phyloP scores from a whole-genome alignment of 1,140 invertebrate genomes.

The Octopus sinensis region DNA sequence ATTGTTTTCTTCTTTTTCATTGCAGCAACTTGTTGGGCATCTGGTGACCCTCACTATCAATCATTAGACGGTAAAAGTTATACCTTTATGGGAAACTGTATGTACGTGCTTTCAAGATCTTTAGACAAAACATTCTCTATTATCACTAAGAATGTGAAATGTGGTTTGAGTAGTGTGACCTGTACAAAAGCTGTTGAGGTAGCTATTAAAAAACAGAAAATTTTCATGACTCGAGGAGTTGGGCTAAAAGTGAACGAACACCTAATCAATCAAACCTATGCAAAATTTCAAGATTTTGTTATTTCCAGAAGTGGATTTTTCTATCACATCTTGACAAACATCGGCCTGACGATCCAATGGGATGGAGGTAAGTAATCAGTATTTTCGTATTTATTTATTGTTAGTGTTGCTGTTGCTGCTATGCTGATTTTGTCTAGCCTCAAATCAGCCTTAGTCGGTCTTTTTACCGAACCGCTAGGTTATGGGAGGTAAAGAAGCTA shows the following conservation, averaged over 20 bases:
- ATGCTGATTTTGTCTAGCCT: too few species aligned
- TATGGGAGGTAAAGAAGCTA: too few species aligned
- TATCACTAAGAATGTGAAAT: conserved; percentile 71
- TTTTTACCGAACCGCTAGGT: too few species aligned
- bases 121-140: conserved; percentile 66
- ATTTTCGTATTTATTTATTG: too few species aligned
- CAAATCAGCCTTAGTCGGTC: too few species aligned
- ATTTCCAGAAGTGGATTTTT: conserved; percentile 69
- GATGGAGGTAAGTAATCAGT: conserved; percentile 58
- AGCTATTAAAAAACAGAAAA: conserved; percentile 55
- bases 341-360: conserved; percentile 81
- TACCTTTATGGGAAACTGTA: conserved; percentile 84
- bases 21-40: conserved; percentile 61
- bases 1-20: neutral
- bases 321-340: conserved; percentile 73
- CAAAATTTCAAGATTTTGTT: neutral
- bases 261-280: neutral
- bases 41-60: conserved; percentile 83
- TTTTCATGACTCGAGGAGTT: conserved; percentile 72
- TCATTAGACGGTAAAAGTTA: conserved; percentile 81
- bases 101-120: conserved; percentile 60
- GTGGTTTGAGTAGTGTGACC: conserved; percentile 79
- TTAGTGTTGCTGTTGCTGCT: too few species aligned
- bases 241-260: conserved; percentile 44
- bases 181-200: conserved; percentile 81